A percentile compares a stretch with the other conserved stretches of the same genome.
phyloP scores from a whole-genome alignment of 2,797 vertebrate genomes.

The Chaetophractus vellerosus region DNA sequence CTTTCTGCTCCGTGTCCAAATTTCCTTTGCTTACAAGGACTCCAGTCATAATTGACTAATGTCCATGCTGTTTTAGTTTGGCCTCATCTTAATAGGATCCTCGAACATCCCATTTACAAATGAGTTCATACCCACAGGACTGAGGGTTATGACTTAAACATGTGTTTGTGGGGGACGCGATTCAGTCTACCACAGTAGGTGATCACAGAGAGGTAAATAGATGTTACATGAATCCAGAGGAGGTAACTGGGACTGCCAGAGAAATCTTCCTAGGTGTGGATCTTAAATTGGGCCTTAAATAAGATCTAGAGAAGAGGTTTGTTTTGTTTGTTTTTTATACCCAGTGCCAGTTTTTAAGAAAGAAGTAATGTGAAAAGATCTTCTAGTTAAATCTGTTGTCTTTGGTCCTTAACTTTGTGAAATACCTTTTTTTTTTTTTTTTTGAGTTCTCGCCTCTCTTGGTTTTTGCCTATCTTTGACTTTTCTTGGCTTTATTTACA shows the following conservation, averaged over 20 bases:
- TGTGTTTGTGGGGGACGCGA: too few species aligned
- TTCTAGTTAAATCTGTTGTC: constrained; percentile 4
- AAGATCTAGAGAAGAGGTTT: background rate
- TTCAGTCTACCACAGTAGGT: background rate
- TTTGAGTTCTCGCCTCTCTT: too few species aligned
- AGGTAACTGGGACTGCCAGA: background rate
- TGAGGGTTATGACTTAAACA: too few species aligned
- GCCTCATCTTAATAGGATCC: too few species aligned
- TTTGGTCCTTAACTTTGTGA: background rate
- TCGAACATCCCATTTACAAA: too few species aligned
- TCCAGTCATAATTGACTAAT: too few species aligned
- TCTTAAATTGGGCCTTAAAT: constrained; percentile 35
- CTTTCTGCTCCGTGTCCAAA: too few species aligned
- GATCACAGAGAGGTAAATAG: background rate
- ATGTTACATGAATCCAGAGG: constrained; percentile 26
- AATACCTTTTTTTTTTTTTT: background rate
- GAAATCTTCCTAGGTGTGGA: constrained; percentile 17
- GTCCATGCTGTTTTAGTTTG: too few species aligned
- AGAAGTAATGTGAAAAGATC: constrained; percentile 8
- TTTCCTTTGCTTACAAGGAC: too few species aligned
- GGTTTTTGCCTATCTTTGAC: too few species aligned
- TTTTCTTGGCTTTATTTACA: background rate
- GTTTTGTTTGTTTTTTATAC: background rate
- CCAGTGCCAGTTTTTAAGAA: constrained; percentile 24
- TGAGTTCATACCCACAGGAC: too few species aligned